These are phyloP conservation scores for Lutraria lutraria DNA, from an alignment of 2,888 invertebrate genomes.

Conservation along the genomic window DNA sequence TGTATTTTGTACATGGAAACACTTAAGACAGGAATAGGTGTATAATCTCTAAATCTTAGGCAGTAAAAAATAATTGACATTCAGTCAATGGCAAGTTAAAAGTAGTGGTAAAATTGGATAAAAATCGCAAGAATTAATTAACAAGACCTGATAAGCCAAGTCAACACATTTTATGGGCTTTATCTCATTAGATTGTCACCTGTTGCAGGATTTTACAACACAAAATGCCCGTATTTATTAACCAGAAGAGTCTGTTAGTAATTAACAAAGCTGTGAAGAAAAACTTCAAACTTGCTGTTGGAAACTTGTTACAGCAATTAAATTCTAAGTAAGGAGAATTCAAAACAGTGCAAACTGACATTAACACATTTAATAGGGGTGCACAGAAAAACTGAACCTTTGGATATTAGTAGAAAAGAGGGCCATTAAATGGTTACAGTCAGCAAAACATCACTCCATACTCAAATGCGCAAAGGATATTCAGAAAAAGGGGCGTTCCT, in stretches of 20 bases:
- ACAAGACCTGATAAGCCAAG: slow-evolving; percentile 1
- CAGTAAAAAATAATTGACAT: slow-evolving; percentile 16
- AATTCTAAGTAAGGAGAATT: not conserved
- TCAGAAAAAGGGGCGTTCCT: not conserved
- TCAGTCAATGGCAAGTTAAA: slow-evolving; percentile 5
- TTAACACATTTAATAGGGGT: not conserved
- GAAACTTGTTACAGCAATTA: not conserved
- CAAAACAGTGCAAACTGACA: slow-evolving; percentile 1
- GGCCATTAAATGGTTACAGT: not conserved
- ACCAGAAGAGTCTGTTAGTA: slow-evolving; percentile 5
- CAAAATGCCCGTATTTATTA: not conserved
- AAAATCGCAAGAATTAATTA: slow-evolving; percentile 19
- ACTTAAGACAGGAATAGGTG: not conserved
- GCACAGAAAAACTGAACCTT: not conserved
- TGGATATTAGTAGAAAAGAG: slow-evolving; percentile 10
- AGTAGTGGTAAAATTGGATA: not conserved
- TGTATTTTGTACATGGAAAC: not conserved
- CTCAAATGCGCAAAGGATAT: not conserved
- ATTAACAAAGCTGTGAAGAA: slow-evolving; percentile 12
- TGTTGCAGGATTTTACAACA: slow-evolving; percentile 19
- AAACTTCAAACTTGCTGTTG: not conserved
- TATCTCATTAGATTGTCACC: slow-evolving; percentile 8
- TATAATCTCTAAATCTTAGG: not conserved
- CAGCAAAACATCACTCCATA: not conserved
- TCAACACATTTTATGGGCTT: slow-evolving; percentile 21